Evolutionary conservation across 2,888 invertebrate genomes (phyloP).

Genomic region (Calameuta pallipes): DNA sequence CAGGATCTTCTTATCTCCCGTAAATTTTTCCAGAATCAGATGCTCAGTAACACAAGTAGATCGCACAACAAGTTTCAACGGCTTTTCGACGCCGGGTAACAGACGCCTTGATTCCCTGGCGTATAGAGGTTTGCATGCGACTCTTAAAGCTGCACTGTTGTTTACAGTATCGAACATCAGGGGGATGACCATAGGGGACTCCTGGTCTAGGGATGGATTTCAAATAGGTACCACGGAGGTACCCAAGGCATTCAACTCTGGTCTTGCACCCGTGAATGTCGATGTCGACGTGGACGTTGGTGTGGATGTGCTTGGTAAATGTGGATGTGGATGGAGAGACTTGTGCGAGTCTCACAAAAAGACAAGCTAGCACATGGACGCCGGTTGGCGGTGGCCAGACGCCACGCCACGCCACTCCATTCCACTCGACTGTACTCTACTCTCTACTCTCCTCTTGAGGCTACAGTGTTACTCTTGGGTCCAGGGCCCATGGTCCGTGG

Average conservation of each 20-base stretch:
- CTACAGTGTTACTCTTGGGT: conserved; percentile 21
- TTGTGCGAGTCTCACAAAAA: conserved; percentile 33
- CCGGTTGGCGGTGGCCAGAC: conserved; percentile 35
- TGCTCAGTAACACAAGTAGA: not conserved
- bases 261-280: conserved; percentile 38
- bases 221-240: conserved; percentile 13
- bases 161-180: conserved; percentile 40
- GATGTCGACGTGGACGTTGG: conserved; percentile 41
- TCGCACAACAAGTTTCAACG: not conserved
- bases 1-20: not conserved
- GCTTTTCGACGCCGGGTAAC: no score
- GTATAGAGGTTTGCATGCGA: conserved; percentile 31
- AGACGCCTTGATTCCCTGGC: not conserved
- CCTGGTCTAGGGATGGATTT: conserved; percentile 13
- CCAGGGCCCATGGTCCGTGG: conserved; percentile 11
- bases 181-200: conserved; percentile 11
- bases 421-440: not conserved
- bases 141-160: conserved; percentile 29
- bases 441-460: not conserved
- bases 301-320: conserved; percentile 25
- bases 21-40: not conserved
- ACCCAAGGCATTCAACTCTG: conserved; percentile 28
- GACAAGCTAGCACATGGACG: conserved; percentile 32
- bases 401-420: conserved; percentile 27
- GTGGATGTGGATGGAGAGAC: conserved; percentile 15